Base-by-base conservation (phyloP, 2,113 vertebrate genomes). In the Cairina moschata region DNA sequence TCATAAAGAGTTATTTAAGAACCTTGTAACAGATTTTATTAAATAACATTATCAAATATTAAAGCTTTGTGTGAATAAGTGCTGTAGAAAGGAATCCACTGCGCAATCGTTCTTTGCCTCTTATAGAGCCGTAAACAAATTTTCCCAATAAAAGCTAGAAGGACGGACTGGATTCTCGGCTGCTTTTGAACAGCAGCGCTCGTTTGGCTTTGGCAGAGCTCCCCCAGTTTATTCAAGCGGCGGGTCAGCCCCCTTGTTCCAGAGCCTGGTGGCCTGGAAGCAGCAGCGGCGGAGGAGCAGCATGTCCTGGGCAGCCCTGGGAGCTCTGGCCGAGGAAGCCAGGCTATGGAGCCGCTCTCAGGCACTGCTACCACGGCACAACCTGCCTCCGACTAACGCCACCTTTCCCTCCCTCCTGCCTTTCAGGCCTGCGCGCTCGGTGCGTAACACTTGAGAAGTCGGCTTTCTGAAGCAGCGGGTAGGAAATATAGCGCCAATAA, bases 1-100 rank as follows among this genome's bases (percentile, higher is more conserved):
- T 67, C 93, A 82, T 96, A 91, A 94, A 91, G 85, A 89, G 60
- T 76, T 89, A 91, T 94, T 96, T 92, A 81, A 97, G 89, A 82
- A 62, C 81, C 48, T 86, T 88, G 79, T 89, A 82, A 85, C 66
- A 90, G 91, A 32, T 85, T 87, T 92, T 83, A 93, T 87, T 87
- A 81, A 95, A 94, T 80, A 84, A 90, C 86, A 38, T 75, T 86
- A 94, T 73, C 50, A 73, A 96, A 62, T 93, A 87, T 88, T 83
- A 86, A 73, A 86, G 83, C 85, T 91, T 82, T 72, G 81, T 87
- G 82, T 52, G 82, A 95, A 71, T 58, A 74, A 90, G 88, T 32
- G 73, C 52, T 44, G 73, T 3, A 52, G 55, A 75, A 74, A 22
- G 3, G 28, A 54, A 69, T 63, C 44, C 38, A 54, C 71, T 23